These are phyloP conservation scores for Patagioenas fasciata DNA, from an alignment of 2,113 vertebrate species.

Conservation along the genomic window DNA sequence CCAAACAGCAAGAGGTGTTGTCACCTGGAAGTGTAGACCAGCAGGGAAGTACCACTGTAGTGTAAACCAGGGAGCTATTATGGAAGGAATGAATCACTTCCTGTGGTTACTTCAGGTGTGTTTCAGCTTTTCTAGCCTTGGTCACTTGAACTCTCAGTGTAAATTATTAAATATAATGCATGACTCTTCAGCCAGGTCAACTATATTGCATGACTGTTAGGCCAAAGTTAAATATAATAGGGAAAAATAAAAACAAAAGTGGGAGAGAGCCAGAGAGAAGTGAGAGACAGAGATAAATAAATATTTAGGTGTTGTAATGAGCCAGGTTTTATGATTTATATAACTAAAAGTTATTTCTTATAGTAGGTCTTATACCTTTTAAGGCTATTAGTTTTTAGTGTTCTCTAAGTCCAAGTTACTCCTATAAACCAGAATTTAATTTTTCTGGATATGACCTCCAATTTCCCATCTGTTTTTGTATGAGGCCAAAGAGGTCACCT, in stretches of 20 bases:
- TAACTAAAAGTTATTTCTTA: background rate
- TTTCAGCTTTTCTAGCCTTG: background rate
- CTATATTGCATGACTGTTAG: background rate
- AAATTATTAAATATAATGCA: background rate
- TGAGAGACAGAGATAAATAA: background rate
- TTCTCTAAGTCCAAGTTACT: background rate
- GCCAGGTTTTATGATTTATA: background rate
- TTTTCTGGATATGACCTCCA: background rate
- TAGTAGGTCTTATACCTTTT: background rate
- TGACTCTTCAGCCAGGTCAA: background rate
- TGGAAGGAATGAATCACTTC: background rate
- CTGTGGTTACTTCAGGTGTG: background rate
- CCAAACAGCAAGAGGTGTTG: background rate
- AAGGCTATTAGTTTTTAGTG: background rate
- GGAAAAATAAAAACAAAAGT: background rate
- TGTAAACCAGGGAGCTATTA: background rate
- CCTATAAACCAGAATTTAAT: background rate
- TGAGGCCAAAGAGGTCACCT: background rate
- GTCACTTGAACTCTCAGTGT: background rate
- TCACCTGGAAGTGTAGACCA: background rate
- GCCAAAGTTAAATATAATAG: background rate
- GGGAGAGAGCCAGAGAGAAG: background rate
- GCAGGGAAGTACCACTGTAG: background rate
- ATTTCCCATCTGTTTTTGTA: background rate
- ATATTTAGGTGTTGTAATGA: background rate